Base-by-base conservation (phyloP, 2,797 vertebrate genomes). In the Aratinga solstitialis region DNA sequence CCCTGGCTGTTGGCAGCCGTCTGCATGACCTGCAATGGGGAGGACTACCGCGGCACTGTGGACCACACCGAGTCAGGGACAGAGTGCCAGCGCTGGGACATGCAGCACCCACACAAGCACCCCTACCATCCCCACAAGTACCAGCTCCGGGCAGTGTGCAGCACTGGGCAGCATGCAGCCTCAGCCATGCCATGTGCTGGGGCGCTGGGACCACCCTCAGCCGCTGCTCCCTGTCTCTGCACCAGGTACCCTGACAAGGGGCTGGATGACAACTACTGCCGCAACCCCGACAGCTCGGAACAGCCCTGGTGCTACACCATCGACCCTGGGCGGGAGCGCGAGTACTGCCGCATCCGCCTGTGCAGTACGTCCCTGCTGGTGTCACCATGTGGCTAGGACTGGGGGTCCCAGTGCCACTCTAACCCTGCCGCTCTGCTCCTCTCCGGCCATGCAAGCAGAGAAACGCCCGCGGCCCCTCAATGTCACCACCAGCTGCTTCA, bases 31-130 rank as follows among this genome's bases (percentile, higher is more conserved):
- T 99, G 99, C 94, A 99, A 99, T 0, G 99, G 99, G 5, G 99
- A 99, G 94, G 98, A 99, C 83, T 99, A 99, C 97, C 97, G 98
- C 4, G 99, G 99, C 4, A 96, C 98, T 3, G 97, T 99, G 65
- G 99, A 99, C 96, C 98, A 97, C 97, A 99, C 99, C 0, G 98
- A 98, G 79, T 98, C 87, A 0, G 99, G 98, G 51, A 97, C 54
- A 2, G 99, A 99, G 97, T 99, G 99, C 97, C 99, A 99, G 97
- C 98, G 99, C 95, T 99, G 99, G 99, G 99, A 99, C 96, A 98
- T 99, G 96, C 99, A 99, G 97, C 97, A 97, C 80, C 99, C 99
- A 1, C 99, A 99, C 82, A 97, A 98, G 40, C 99, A 99, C 95
- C 99, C 99, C 84, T 99, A 99, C 95, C 98, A 99, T 91, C 99